Evolutionary conservation across 2,888 invertebrate genomes (phyloP).

Genomic region (Labia minor): DNA sequence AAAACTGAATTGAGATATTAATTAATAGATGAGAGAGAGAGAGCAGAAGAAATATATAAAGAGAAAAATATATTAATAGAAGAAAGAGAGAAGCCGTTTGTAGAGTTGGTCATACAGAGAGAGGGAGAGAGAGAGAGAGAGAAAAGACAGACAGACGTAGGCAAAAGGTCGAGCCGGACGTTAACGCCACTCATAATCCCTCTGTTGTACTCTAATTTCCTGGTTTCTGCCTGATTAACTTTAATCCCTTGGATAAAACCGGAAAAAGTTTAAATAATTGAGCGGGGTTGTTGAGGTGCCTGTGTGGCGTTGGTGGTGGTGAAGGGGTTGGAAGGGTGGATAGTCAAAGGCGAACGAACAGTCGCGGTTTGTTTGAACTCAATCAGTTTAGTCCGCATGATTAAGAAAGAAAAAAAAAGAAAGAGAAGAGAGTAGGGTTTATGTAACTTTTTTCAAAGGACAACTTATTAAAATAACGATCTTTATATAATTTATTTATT

Average conservation of each 20-base stretch:
- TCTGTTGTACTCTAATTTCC: conserved; percentile 1
- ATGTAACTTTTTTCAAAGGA: too few relatives aligned
- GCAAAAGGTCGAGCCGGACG: background rate
- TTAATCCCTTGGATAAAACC: conserved; percentile 13
- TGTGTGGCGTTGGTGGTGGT: background rate
- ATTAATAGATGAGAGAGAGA: too few relatives aligned
- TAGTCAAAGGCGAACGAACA: too few relatives aligned
- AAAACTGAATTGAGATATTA: too few relatives aligned
- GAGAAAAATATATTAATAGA: too few relatives aligned
- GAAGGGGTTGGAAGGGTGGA: too few relatives aligned
- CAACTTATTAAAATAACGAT: too few relatives aligned
- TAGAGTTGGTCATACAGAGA: background rate
- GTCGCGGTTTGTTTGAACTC: too few relatives aligned
- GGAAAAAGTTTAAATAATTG: conserved; percentile 13
- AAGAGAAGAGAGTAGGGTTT: background rate
- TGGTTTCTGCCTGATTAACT: conserved; percentile 13
- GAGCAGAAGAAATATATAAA: too few relatives aligned
- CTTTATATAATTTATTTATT: too few relatives aligned
- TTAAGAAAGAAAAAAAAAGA: background rate
- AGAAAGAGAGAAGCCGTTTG: too few relatives aligned
- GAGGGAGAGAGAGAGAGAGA: background rate
- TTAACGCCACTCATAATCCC: background rate
- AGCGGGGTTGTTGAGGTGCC: background rate
- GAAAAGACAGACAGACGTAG: background rate
- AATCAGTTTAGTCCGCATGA: too few relatives aligned